Evolutionary conservation across 2,113 vertebrate species (phyloP), one percentile per base, ranked within the genome.

Genomic region (Mesitornis unicolor): DNA sequence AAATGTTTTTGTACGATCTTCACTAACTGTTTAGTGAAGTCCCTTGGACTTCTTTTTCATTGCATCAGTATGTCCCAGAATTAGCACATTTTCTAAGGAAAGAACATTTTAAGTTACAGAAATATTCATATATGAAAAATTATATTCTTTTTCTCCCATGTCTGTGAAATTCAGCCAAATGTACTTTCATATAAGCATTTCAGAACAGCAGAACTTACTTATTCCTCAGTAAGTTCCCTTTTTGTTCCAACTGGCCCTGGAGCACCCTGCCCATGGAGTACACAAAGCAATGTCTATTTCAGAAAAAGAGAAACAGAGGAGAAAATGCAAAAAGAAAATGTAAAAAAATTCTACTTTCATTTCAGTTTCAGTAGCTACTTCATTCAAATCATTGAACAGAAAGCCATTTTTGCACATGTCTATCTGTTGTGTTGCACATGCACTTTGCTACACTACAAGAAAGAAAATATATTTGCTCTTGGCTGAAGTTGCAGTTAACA

Each of bases 361-460:
- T 67, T 5, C n/a, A 70, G 22, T 70, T 54, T 57, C 51, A 79
- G 12, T 47, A 60, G 42, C 8, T 10, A 29, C 17, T 75, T 69
- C 21, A 63, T 35, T 40, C 5, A 60, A 40, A 31, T 56, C 12
- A 64, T 15, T 33, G 28, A 59, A 33, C 16, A 69, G 25, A 82
- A 43, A 11, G 18, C 0, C 12, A 26, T 74, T 47, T 65, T 79
- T 38, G 33, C 16, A 33, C 5, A 2, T 2, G 1, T 2, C 20
- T 36, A 25, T 29, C 25, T 68, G 11, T 11, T 59, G 31, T 43
- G 29, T 43, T 64, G 31, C 22, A 50, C 6, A 5, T 13, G 6
- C 16, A 13, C 22, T 88, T 77, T 35, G 10, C 15, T 64, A 21
- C 25, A 40, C 4, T 40, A 29, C 4, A 64, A 9, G 29, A 60